These are phyloP conservation scores for Aphidius gifuensis DNA, from an alignment of 1,140 invertebrate genomes.

Conservation along the genomic window DNA sequence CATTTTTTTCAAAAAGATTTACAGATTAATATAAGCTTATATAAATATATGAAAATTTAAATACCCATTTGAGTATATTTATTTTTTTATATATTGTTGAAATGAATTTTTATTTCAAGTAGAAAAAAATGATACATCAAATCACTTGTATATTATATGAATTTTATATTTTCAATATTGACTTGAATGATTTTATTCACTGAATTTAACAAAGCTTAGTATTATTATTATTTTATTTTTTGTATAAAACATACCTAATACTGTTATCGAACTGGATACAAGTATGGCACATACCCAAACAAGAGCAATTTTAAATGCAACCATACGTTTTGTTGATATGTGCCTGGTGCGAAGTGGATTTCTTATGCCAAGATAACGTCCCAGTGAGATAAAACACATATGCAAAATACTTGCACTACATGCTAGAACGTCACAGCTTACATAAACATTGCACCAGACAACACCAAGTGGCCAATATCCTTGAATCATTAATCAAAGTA, in stretches of 20 bases:
- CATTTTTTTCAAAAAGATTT: too few relatives aligned
- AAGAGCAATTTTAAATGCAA: conserved; percentile 77
- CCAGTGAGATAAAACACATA: conserved; percentile 94
- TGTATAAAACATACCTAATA: conserved; percentile 65
- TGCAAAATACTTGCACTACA: conserved; percentile 94
- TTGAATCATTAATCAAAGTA: too few relatives aligned
- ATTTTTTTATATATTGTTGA: too few relatives aligned
- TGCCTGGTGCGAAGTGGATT: conserved; percentile 82
- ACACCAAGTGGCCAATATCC: conserved; percentile 88
- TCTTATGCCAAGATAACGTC: conserved; percentile 86
- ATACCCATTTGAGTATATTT: too few relatives aligned
- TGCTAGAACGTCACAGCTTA: conserved; percentile 90
- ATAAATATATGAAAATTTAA: too few relatives aligned
- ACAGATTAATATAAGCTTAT: too few relatives aligned
- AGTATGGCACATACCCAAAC: conserved; percentile 84
- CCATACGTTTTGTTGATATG: conserved; percentile 71
- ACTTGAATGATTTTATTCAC: not conserved
- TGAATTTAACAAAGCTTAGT: too few relatives aligned
- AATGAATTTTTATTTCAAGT: too few relatives aligned
- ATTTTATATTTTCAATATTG: not conserved
- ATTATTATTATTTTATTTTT: too few relatives aligned
- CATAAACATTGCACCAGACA: conserved; percentile 88
- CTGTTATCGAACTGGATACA: conserved; percentile 83
- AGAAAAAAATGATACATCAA: too few relatives aligned
- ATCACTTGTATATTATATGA: not conserved